These are phyloP conservation scores for Slavum lentiscoides DNA, from an alignment of 2,888 invertebrate species.

Conservation along the genomic window DNA sequence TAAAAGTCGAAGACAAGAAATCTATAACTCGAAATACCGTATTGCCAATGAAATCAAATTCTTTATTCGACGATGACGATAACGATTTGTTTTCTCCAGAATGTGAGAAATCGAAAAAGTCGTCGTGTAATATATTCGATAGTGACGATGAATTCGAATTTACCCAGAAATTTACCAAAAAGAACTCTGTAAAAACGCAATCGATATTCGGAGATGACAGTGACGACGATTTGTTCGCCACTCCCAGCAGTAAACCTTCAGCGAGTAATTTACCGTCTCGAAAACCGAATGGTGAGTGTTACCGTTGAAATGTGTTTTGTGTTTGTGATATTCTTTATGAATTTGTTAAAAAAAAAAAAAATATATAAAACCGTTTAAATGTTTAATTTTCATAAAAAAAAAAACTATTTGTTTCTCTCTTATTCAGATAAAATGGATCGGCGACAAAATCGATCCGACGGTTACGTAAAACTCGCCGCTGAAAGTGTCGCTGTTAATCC, in stretches of 20 bases:
- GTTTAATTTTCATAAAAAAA: not conserved
- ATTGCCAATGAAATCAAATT: constrained; percentile 1
- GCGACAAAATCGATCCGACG: constrained; percentile 14
- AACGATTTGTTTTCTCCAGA: constrained; percentile 45
- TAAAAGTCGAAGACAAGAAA: not conserved
- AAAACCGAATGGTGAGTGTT: constrained; percentile 33
- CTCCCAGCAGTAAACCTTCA: constrained; percentile 9
- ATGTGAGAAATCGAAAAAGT: constrained; percentile 18
- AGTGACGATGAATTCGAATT: constrained; percentile 49
- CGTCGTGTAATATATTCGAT: constrained; percentile 36
- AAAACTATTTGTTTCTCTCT: not conserved
- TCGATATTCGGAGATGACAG: constrained; percentile 46
- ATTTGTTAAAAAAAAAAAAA: no score
- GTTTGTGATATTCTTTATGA: no score
- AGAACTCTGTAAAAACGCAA: constrained; percentile 5
- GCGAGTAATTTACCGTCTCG: constrained; percentile 1
- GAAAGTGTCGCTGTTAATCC: constrained; percentile 49
- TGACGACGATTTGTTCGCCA: constrained; percentile 44
- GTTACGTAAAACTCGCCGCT: constrained; percentile 42
- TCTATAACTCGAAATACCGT: not conserved
- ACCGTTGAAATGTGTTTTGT: not conserved
- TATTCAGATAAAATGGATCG: constrained; percentile 29
- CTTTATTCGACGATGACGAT: constrained; percentile 51
- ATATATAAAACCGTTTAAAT: not conserved
- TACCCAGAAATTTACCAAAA: constrained; percentile 20